A percentile compares a stretch with the other conserved stretches of the same genome.
Conservation (phyloP, 64 coral and sea anemone genomes). For the Anthopleura sola region DNA sequence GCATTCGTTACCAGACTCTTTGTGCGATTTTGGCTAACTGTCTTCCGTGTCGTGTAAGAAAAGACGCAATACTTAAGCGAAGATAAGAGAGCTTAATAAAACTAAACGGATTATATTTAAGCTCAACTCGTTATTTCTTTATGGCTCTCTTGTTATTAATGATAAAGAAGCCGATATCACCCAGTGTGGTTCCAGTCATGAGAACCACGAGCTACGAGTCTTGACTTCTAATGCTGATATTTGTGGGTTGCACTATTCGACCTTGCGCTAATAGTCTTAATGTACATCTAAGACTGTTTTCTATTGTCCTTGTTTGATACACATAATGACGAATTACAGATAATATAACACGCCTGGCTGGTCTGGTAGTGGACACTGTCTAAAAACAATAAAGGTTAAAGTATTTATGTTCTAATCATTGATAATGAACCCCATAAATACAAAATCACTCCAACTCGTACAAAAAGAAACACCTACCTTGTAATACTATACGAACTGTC, state of each 20-base stretch:
- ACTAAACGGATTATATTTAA: slow-evolving; percentile 18
- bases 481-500: neutral
- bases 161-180: neutral
- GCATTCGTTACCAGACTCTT: neutral
- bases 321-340: neutral
- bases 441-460: neutral
- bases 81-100: slow-evolving; percentile 20
- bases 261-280: neutral
- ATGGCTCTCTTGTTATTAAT: neutral
- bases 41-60: neutral
- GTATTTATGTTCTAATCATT: neutral
- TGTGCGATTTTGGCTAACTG: neutral
- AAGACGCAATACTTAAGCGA: neutral
- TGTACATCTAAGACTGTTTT: neutral
- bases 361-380: neutral
- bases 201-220: neutral
- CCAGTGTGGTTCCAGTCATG: neutral
- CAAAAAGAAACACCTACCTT: neutral
- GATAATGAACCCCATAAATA: neutral
- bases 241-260: neutral
- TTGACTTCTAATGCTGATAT: neutral
- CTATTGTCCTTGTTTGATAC: neutral
- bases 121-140: neutral
- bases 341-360: neutral
- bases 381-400: neutral